Conservation (phyloP, 2,888 invertebrate genomes). For the Camponotus fellah region DNA sequence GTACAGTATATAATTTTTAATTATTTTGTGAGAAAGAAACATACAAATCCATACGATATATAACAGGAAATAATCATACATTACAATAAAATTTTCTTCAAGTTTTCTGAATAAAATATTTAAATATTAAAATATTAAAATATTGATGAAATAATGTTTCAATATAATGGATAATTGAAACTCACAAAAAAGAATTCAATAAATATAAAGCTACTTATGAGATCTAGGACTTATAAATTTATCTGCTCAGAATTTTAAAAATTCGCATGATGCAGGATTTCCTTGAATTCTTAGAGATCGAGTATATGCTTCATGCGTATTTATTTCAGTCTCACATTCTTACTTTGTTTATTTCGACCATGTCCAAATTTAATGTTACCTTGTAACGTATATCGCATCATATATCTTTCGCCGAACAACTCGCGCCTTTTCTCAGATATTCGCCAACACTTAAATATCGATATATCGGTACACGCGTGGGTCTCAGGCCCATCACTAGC, state of each 20-base stretch:
- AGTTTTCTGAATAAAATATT: too few species aligned
- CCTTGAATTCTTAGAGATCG: not conserved
- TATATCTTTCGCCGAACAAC: not conserved
- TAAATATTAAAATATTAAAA: not conserved
- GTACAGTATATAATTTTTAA: not conserved
- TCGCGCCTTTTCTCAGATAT: not conserved
- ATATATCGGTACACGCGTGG: conserved; percentile 13
- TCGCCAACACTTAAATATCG: not conserved
- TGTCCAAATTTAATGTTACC: not conserved
- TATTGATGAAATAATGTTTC: not conserved
- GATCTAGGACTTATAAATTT: not conserved
- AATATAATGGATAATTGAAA: not conserved
- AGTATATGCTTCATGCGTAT: not conserved
- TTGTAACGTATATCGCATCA: not conserved
- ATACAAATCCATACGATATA: not conserved
- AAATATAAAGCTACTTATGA: conserved; percentile 38
- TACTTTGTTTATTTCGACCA: not conserved
- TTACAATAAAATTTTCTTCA: not conserved
- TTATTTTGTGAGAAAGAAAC: not conserved
- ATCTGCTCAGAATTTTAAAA: not conserved
- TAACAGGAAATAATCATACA: not conserved
- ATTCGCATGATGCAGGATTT: not conserved
- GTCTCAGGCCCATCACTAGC: conserved; percentile 52
- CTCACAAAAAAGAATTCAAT: not conserved
- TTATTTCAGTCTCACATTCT: not conserved